These are phyloP conservation scores for Medauroidea extradentata DNA, from an alignment of 1,140 invertebrate genomes.

Conservation along the genomic window DNA sequence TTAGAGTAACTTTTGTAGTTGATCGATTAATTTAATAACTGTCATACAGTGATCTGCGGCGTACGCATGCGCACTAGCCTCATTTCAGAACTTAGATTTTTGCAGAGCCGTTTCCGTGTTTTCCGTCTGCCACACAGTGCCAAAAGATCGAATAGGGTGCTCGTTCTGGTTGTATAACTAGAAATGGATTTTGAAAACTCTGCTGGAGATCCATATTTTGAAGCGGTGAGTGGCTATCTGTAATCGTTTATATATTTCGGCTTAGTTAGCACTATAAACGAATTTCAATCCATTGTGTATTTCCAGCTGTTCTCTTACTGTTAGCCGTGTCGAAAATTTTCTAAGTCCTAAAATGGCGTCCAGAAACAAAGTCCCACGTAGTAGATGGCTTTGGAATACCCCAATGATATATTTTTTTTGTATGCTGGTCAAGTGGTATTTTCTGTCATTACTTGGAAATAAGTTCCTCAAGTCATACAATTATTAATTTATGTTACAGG, in stretches of 20 bases:
- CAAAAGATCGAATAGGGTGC: too few species aligned
- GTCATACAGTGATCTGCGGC: too few species aligned
- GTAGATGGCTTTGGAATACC: conserved; percentile 9
- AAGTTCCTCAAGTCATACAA: too few species aligned
- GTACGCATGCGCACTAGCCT: too few species aligned
- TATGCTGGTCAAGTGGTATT: too few species aligned
- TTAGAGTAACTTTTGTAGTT: too few species aligned
- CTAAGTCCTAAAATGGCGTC: conserved; percentile 84
- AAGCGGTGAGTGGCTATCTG: not conserved
- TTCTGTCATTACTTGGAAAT: too few species aligned
- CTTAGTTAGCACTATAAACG: not conserved
- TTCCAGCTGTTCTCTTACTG: not conserved
- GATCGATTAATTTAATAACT: too few species aligned
- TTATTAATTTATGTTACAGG: conserved; percentile 39
- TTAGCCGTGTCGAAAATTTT: conserved; percentile 58
- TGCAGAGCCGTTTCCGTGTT: too few species aligned
- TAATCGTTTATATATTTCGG: not conserved
- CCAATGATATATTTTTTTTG: not conserved
- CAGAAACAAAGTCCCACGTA: conserved; percentile 58
- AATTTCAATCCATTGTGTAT: not conserved
- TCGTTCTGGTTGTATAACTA: not conserved
- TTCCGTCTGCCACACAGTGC: too few species aligned
- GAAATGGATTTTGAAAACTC: conserved; percentile 6
- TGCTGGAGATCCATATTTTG: not conserved
- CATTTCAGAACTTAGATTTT: too few species aligned